Evolutionary conservation across 2,888 invertebrate genomes (phyloP).

Genomic region (Pseudococcus jackbeardsleyi): DNA sequence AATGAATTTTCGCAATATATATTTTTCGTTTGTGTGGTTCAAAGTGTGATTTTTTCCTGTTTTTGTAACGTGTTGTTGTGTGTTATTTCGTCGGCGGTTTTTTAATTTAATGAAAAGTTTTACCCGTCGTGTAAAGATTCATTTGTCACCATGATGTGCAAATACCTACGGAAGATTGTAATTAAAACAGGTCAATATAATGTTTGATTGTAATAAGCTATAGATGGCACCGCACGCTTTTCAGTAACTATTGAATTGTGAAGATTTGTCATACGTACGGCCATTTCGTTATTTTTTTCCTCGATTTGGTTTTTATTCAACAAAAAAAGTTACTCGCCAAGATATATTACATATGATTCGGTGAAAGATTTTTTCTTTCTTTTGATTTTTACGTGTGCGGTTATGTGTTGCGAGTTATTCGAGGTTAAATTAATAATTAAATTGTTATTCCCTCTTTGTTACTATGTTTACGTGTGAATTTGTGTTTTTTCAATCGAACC

Average conservation of each 20-base stretch:
- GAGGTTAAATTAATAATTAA: constrained; percentile 59
- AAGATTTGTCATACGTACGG: constrained; percentile 63
- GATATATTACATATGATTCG: not conserved
- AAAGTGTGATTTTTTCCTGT: constrained; percentile 47
- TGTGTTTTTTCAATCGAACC: constrained; percentile 54
- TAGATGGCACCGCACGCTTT: constrained; percentile 64
- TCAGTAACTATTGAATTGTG: constrained; percentile 61
- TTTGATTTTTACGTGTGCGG: constrained; percentile 38
- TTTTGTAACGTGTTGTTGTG: constrained; percentile 43
- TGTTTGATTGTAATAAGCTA: constrained; percentile 67
- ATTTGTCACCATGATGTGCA: constrained; percentile 66
- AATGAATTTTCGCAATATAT: constrained; percentile 51
- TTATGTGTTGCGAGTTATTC: constrained; percentile 55
- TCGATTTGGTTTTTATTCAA: not conserved
- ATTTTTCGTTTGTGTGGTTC: constrained; percentile 39
- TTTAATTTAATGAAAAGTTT: constrained; percentile 15
- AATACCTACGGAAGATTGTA: constrained; percentile 67
- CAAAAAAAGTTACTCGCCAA: constrained; percentile 14
- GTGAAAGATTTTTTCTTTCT: constrained; percentile 26
- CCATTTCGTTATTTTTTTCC: constrained; percentile 64
- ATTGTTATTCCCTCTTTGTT: constrained; percentile 46
- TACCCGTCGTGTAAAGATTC: constrained; percentile 45
- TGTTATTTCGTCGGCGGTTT: constrained; percentile 31
- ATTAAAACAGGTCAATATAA: constrained; percentile 68
- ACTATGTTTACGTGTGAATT: constrained; percentile 56